These are phyloP conservation scores for Clarias pachynema DNA, from an alignment of 2,797 vertebrate genomes.

Conservation along the genomic window DNA sequence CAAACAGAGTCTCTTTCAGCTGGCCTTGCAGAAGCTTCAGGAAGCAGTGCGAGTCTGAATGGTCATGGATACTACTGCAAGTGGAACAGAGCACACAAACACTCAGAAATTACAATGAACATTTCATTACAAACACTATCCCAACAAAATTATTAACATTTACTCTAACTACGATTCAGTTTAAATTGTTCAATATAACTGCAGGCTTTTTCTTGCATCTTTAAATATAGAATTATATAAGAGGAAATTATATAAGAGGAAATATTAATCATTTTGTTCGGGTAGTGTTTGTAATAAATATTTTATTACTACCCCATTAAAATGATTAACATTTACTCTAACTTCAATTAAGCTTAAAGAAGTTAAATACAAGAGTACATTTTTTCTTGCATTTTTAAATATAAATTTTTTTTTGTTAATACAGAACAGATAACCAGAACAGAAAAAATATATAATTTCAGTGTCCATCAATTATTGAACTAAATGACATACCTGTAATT, in stretches of 20 bases:
- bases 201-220: neutral
- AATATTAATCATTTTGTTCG: no score
- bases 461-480: neutral
- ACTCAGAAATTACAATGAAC: neutral
- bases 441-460: neutral
- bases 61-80: constrained; percentile 96
- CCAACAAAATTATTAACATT: neutral
- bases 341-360: no score
- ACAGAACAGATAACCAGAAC: neutral
- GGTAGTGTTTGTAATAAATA: no score
- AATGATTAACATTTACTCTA: no score
- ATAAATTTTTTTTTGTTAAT: neutral
- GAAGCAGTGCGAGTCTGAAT: constrained; percentile 95
- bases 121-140: neutral
- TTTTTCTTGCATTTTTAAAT: no score
- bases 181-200: neutral
- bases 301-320: no score
- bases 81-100: constrained; percentile 58
- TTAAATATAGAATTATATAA: neutral
- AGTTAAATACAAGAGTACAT: no score
- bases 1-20: constrained; percentile 92
- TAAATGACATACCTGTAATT: neutral
- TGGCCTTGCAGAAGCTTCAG: constrained; percentile 96
- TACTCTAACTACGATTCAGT: neutral
- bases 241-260: no score